phyloP scores from a whole-genome alignment of 2,888 invertebrate species.

The Cerceris ruficornis region DNA sequence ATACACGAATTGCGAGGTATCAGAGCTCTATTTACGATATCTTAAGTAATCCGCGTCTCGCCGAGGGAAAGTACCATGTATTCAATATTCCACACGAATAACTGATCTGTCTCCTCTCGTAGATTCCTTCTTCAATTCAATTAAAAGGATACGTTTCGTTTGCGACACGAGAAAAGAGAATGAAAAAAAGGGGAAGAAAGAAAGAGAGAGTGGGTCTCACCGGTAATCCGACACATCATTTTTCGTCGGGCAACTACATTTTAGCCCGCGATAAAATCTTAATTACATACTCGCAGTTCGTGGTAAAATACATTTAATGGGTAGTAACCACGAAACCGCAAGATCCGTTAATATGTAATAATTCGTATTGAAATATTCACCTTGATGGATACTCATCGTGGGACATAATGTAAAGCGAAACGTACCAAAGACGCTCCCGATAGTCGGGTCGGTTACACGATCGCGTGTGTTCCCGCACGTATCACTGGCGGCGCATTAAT shows the following conservation, averaged over 20 bases:
- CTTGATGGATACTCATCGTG: not conserved
- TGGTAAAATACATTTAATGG: conserved; percentile 30
- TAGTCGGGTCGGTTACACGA: not conserved
- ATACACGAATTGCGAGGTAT: not conserved
- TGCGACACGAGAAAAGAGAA: not conserved
- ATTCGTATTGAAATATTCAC: not conserved
- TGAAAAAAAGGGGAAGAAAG: not conserved
- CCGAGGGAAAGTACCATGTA: not conserved
- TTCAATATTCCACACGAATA: not conserved
- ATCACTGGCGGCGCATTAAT: not conserved
- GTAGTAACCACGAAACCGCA: conserved; percentile 8
- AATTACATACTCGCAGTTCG: conserved; percentile 24
- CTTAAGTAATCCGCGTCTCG: not conserved
- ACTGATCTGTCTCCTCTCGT: not conserved
- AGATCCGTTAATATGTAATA: not conserved
- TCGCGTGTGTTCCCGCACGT: not conserved
- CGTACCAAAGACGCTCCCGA: not conserved
- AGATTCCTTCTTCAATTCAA: not conserved
- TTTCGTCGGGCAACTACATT: conserved; percentile 27
- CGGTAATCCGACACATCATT: conserved; percentile 28
- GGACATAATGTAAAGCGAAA: not conserved
- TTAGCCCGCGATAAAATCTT: conserved; percentile 31
- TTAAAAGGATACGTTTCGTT: conserved; percentile 2
- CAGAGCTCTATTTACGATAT: not conserved
- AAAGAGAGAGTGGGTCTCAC: conserved; percentile 16